A percentile compares a stretch with the other conserved stretches of the same genome.
phyloP scores from a whole-genome alignment of 2,113 vertebrate species.

The Scytalopus superciliaris region DNA sequence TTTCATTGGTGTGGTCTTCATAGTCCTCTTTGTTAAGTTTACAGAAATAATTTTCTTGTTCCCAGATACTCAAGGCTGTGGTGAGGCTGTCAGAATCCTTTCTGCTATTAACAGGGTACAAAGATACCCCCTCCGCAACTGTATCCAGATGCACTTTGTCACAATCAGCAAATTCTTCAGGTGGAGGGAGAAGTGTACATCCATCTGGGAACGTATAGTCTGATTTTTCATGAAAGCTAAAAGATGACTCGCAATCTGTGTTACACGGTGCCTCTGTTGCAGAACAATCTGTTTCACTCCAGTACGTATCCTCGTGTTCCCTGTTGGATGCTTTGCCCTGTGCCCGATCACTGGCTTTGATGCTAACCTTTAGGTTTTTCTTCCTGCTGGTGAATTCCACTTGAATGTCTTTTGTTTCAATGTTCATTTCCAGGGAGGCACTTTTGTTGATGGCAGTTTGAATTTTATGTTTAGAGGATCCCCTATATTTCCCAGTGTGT shows the following conservation, averaged over 20 bases:
- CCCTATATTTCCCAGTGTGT: not conserved
- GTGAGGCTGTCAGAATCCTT: not conserved
- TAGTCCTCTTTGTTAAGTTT: not conserved
- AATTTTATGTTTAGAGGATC: not conserved
- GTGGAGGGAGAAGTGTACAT: conserved; percentile 63
- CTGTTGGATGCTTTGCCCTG: not conserved
- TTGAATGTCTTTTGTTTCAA: conserved; percentile 55
- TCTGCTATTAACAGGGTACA: not conserved
- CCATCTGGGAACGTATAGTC: conserved; percentile 20
- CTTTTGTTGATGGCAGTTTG: not conserved
- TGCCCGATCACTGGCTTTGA: conserved; percentile 39
- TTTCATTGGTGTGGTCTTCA: not conserved
- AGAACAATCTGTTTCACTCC: conserved; percentile 48
- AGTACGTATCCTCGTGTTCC: not conserved
- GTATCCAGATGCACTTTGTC: conserved; percentile 49
- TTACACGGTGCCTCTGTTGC: conserved; percentile 19
- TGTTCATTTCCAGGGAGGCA: conserved; percentile 62
- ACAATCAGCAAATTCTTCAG: conserved; percentile 69
- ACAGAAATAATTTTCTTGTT: conserved; percentile 2
- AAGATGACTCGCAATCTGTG: conserved; percentile 21
- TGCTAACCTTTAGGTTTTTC: conserved; percentile 58
- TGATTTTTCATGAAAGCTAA: conserved; percentile 29
- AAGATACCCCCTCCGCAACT: conserved; percentile 50
- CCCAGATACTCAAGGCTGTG: not conserved
- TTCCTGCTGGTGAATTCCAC: conserved; percentile 48